Evolutionary conservation across 2,797 vertebrate genomes (phyloP), one percentile per base, ranked within the genome.

Genomic region (Trachurus trachurus): DNA sequence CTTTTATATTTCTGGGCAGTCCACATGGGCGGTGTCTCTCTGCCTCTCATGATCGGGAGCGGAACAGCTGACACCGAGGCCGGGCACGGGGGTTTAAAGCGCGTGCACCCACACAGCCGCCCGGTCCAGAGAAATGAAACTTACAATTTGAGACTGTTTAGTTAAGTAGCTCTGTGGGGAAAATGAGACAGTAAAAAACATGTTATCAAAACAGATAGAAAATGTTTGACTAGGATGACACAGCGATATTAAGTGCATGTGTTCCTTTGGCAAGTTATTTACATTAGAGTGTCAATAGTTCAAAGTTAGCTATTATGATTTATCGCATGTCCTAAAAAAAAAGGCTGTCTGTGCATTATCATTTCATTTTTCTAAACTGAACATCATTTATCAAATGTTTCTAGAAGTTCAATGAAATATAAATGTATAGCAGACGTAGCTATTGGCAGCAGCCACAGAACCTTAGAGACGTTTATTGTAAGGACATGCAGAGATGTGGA

Each of bases 111-210:
- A 39, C 1, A 1, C 9, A 4, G 31, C 2, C 0, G 0, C 1
- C 10, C 29, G 6, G 1, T 0, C 0, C 1, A 1, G 9, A 66
- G 84, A 90, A 90, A 90, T 81, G 87, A 89, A 90, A 90, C 80
- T 56, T 71, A 89, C 56, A 9, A 6, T 4, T 1, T 21, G 5
- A 21, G 52, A 10, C 9, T 0, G 11, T 13, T 9, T n/a, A n/a
- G n/a, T n/a, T n/a, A n/a, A 37, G 13, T 8, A 2, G 1, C 6
- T 7, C 16, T 8, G 29, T 5, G 1, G 13, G 0, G 2, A 7
- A 45, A 60, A 6, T 17, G 16, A 65, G 13, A 44, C 58, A 5
- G 22, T 0, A 16, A 59, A 5, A 31, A 8, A 29, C 1, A 19
- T 5, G 0, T 0, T 1, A 37, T 15, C 3, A 5, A 0, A 31